phyloP scores from a whole-genome alignment of 2,797 vertebrate genomes.

The Threskiornis aethiopicus region DNA sequence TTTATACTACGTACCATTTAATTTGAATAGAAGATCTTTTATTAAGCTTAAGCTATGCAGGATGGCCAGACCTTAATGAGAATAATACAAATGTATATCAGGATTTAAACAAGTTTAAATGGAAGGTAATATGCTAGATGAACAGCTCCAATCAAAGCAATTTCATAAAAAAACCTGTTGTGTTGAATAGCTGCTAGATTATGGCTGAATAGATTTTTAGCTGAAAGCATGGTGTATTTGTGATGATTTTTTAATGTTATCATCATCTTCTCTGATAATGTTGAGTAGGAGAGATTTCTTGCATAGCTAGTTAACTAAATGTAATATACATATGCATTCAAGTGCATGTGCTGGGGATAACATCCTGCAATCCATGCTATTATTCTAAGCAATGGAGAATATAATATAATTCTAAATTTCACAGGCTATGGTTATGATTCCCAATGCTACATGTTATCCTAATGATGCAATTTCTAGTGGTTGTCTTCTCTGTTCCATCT shows the following conservation, averaged over 20 bases:
- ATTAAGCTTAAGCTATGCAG: not conserved
- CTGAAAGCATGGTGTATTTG: not conserved
- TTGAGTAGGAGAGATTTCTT: constrained; percentile 34
- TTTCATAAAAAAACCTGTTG: constrained; percentile 12
- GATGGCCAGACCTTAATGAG: constrained; percentile 4
- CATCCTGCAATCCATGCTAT: not conserved
- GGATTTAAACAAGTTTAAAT: constrained; percentile 41
- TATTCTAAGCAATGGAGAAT: constrained; percentile 16
- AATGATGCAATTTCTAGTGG: not conserved
- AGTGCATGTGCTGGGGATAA: not conserved
- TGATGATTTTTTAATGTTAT: constrained; percentile 41
- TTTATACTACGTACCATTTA: not conserved
- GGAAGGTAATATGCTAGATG: constrained; percentile 20
- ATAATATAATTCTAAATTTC: constrained; percentile 19
- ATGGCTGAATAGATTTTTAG: constrained; percentile 23
- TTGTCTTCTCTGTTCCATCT: not conserved
- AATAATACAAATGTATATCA: constrained; percentile 20
- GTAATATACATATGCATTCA: not conserved
- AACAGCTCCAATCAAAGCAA: constrained; percentile 37
- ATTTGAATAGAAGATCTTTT: constrained; percentile 23
- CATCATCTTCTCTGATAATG: not conserved
- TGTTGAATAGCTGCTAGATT: constrained; percentile 35
- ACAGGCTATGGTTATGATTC: not conserved
- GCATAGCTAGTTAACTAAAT: constrained; percentile 26
- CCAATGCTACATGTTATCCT: not conserved